Base-by-base conservation (phyloP, 2,888 invertebrate genomes). In the Allygus modestus region DNA sequence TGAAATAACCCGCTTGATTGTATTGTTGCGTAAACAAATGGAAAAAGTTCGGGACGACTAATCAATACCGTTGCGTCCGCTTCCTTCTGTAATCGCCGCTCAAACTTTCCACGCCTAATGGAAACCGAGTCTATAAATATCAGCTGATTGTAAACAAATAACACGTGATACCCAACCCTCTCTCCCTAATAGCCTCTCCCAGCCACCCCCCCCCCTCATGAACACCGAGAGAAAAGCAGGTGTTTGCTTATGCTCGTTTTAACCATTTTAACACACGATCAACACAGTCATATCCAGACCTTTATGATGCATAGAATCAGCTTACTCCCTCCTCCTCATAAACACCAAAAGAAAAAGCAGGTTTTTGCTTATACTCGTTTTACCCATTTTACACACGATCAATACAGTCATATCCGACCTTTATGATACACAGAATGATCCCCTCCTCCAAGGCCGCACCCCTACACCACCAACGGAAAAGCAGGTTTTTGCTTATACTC, bases 21-120 rank as follows among this genome's bases (percentile, higher is more conserved):
- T 28, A 28, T 15, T 28, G 31, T 65, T 65, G 65, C 65, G 65
- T 65, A 65, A 65, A 65, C 65, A 31, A 65, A 31, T 65, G 65
- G 65, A 28, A 65, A 65, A 65, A 28, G 65, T 65, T 54, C 20
- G 28, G 12, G 12, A 26, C 20, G 11, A 65, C 65, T n/a, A n/a
- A 65, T 65, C 65, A 65, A 65, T 65, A 31, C 28, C 11, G 65
- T 28, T 2, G 84, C 81, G 31, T 84, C 58, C 41, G 61, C 61
- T 65, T 33, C 75, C 82, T 0, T 69, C 26, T n/a, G 43, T 41
- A 28, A 20, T 54, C 69, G 23, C n/a, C 46, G 43, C 81, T 58
- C 85, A 82, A 82, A 82, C 81, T 41, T 83, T 46, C 77, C 46
- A 65, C 65, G 31, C 28, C 65, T 65, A 65, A 65, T 65, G 65